Base-by-base conservation (phyloP, 2,888 invertebrate genomes). In the Chrysotoxum bicinctum region DNA sequence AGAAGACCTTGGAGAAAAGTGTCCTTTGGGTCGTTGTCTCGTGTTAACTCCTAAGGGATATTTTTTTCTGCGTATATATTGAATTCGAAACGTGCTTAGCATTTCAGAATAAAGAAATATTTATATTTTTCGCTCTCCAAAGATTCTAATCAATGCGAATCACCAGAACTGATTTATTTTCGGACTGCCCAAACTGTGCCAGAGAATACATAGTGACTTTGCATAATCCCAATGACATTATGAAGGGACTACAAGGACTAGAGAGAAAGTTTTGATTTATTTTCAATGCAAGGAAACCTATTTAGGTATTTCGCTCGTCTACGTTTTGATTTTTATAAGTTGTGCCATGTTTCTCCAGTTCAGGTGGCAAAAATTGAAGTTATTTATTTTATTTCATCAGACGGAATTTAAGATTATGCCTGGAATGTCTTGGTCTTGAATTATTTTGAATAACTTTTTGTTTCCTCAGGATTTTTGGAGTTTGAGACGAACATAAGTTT, bases 131-230 rank as follows among this genome's bases (percentile, higher is more conserved):
- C 50, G 23, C 50, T 40, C 37, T 26, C 48, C 58, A 26, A 69
- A 66, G 62, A 80, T 81, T 85, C 76, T 77, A 85, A 85, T 85
- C 85, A 85, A 85, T 73, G 80, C 66, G 80, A 85, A 85, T 72
- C 74, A 85, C 77, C 43, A 48, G 64, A 80, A 69, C 81, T 77
- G 85, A 85, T 81, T 81, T 81, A 73, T 69, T 73, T 68, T 50
- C 23, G 40, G 54, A 80, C 50, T 35, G 35, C 16, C 43, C 19
- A 72, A 40, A 60, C 40, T 50, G 19, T 43, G 43, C 30, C 3
- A 7, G 14, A 68, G 19, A 43, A 10, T 35, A 19, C 10, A 8
- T 40, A 68, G 52, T 70, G 48, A 54, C 30, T 75, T 74, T 75
- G 68, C 74, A 74, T 68, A 69, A 75, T 64, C 23, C 32, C 14